phyloP scores from a whole-genome alignment of 2,113 vertebrate genomes.

The Ciconia boyciana region DNA sequence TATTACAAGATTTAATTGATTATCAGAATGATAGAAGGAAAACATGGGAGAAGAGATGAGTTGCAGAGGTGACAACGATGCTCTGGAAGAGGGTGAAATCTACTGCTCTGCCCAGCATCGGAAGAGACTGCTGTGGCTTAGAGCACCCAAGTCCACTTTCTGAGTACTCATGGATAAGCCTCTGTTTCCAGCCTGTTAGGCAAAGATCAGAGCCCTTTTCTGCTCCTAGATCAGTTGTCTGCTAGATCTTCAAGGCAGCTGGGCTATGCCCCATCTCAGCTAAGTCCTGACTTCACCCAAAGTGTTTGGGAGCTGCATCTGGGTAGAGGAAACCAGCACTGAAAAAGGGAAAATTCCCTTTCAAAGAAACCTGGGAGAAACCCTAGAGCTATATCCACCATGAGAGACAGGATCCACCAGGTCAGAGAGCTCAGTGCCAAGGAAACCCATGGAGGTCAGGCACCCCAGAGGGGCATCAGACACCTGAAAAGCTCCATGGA shows the following conservation, averaged over 20 bases:
- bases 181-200: neutral
- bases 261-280: neutral
- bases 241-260: neutral
- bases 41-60: neutral
- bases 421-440: neutral
- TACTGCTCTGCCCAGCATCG: neutral
- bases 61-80: neutral
- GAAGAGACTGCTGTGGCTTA: neutral
- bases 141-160: neutral
- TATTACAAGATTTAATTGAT: neutral
- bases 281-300: neutral
- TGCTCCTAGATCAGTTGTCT: neutral
- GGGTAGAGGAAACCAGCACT: neutral
- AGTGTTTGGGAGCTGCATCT: neutral
- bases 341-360: neutral
- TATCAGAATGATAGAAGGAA: neutral
- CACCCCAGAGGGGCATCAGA: neutral
- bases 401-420: neutral
- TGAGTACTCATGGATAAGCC: neutral
- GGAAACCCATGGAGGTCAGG: neutral
- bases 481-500: neutral
- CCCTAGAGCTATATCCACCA: too few relatives aligned
- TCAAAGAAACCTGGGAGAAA: neutral
- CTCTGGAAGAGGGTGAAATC: neutral
- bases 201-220: neutral